A percentile compares a stretch with the other conserved stretches of the same genome.
Conservation (phyloP, 2,113 vertebrate species). For the Corythornis cristatus region DNA sequence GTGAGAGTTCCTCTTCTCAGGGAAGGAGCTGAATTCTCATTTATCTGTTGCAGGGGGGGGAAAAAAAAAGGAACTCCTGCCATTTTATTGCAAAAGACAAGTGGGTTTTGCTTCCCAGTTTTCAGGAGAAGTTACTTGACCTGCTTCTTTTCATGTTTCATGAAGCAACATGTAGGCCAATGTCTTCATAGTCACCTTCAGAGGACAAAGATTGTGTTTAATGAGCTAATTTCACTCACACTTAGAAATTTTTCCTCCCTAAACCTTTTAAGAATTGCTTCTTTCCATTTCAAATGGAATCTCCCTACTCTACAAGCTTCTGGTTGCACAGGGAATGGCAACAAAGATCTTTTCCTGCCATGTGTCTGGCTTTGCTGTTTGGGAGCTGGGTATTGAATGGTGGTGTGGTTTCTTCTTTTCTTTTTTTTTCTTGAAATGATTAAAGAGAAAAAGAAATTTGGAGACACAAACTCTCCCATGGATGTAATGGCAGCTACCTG, state of each 20-base stretch:
- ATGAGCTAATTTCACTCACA: not conserved
- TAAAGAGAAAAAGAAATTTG: not conserved
- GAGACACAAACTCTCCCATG: not conserved
- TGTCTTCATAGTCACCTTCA: not conserved
- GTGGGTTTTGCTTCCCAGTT: not conserved
- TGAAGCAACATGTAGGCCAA: not conserved
- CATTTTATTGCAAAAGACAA: not conserved
- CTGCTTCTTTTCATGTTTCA: not conserved
- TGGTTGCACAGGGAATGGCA: not conserved
- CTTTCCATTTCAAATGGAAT: not conserved
- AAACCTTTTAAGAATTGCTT: not conserved
- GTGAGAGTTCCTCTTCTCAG: slow-evolving; percentile 1
- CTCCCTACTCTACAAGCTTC: not conserved
- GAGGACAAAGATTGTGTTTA: not conserved
- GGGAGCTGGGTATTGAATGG: not conserved
- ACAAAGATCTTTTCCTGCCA: not conserved
- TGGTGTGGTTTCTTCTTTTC: not conserved
- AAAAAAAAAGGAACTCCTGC: slow-evolving; percentile 16
- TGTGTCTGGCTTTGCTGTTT: not conserved
- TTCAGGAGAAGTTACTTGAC: not conserved
- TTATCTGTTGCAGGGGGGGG: not conserved
- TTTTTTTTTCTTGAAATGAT: not conserved
- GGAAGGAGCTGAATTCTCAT: not conserved
- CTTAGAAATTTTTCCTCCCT: not conserved
- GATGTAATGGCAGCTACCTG: not conserved